A percentile compares a stretch with the other conserved stretches of the same genome.
Evolutionary conservation across 2,113 vertebrate species (phyloP).

Genomic region (Neodontobutis hainanensis): DNA sequence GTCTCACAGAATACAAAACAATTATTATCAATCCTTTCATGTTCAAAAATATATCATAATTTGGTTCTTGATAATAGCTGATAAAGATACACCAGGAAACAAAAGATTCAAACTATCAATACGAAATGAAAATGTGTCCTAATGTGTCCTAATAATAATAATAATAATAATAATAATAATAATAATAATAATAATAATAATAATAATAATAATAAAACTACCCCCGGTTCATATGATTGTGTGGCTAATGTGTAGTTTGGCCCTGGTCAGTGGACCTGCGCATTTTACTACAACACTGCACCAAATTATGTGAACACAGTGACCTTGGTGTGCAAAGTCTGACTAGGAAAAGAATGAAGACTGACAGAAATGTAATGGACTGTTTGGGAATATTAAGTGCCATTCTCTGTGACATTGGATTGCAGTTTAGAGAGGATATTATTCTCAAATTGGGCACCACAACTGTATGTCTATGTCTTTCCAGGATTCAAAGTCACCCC

Average conservation of each 20-base stretch:
- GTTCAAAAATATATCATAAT: too few species aligned
- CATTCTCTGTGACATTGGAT: slow-evolving; percentile 59
- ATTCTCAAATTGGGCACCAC: slow-evolving; percentile 45
- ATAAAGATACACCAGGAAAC: too few species aligned
- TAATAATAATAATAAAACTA: neutral
- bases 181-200: too few species aligned
- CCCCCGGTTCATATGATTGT: slow-evolving; percentile 2
- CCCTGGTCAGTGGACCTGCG: slow-evolving; percentile 20
- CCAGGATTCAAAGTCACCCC: slow-evolving; percentile 48
- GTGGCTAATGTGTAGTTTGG: neutral
- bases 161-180: too few species aligned
- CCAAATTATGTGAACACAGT: slow-evolving; percentile 27
- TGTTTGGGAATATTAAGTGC: slow-evolving; percentile 64
- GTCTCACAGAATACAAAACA: too few species aligned
- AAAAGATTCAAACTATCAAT: too few species aligned
- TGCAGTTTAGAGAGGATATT: slow-evolving; percentile 47
- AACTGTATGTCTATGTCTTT: slow-evolving; percentile 29
- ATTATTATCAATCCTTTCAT: too few species aligned
- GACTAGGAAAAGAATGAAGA: slow-evolving; percentile 61
- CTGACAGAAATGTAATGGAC: slow-evolving; percentile 70
- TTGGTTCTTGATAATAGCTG: too few species aligned
- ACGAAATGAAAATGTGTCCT: too few species aligned
- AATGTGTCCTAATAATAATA: too few species aligned
- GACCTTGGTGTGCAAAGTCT: slow-evolving; percentile 56
- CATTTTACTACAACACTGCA: slow-evolving; percentile 13